Percentiles rank a stretch among this genome's conserved stretches.
Conservation (phyloP, 2,113 vertebrate genomes). For the Xenopus borealis region DNA sequence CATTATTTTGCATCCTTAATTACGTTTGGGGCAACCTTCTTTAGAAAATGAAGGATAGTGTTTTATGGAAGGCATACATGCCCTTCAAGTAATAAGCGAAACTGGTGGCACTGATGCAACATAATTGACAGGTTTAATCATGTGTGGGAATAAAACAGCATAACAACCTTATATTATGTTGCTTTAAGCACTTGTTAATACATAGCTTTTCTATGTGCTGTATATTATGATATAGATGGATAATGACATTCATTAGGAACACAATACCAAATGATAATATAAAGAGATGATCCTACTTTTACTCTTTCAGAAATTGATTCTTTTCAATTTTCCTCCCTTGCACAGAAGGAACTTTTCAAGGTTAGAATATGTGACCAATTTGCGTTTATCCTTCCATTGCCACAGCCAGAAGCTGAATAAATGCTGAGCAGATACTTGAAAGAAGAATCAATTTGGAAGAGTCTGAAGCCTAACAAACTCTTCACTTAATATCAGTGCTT, state of each 20-base stretch:
- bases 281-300: background rate
- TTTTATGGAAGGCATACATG: too few relatives aligned
- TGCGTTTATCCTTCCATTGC: constrained; percentile 28
- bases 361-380: constrained; percentile 24
- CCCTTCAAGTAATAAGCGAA: too few relatives aligned
- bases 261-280: constrained; percentile 15
- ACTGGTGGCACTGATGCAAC: too few relatives aligned
- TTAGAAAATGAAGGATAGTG: too few relatives aligned
- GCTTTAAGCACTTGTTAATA: too few relatives aligned
- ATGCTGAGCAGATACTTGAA: constrained; percentile 25
- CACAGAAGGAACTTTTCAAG: constrained; percentile 4
- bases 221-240: constrained; percentile 44
- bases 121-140: too few relatives aligned
- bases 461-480: constrained; percentile 16
- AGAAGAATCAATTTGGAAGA: constrained; percentile 37
- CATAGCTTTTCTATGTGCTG: too few relatives aligned
- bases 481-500: constrained; percentile 3
- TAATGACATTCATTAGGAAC: constrained; percentile 21
- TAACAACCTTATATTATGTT: too few relatives aligned
- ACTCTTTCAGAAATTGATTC: constrained; percentile 8
- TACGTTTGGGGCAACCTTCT: too few relatives aligned
- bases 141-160: too few relatives aligned
- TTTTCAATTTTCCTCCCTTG: constrained; percentile 7
- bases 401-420: constrained; percentile 30
- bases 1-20: too few relatives aligned